A percentile compares a stretch with the other conserved stretches of the same genome.
Conservation (phyloP, 2,797 vertebrate genomes). For the Martes flavigula region DNA sequence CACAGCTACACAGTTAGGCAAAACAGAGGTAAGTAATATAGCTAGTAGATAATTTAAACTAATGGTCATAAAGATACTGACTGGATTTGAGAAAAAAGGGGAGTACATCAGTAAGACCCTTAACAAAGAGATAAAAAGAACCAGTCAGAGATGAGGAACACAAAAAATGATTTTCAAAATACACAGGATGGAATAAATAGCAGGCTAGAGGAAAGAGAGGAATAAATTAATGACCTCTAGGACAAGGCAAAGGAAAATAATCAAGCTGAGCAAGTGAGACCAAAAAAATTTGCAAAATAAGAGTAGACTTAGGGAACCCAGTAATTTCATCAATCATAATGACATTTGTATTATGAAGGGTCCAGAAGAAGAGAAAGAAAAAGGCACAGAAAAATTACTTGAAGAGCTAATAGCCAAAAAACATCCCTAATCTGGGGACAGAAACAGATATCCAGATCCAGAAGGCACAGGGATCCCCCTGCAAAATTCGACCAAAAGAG, state of each 20-base stretch:
- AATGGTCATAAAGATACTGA: not conserved
- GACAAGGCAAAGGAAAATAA: not conserved
- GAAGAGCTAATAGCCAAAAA: not conserved
- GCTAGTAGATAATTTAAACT: not conserved
- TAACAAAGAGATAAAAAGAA: not conserved
- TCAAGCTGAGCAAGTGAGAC: not conserved
- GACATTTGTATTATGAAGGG: not conserved
- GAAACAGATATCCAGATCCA: not conserved
- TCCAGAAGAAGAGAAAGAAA: not conserved
- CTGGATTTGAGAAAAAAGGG: not conserved
- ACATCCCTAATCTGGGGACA: not conserved
- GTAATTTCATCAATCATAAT: not conserved
- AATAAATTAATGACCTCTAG: not conserved
- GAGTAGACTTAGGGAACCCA: not conserved
- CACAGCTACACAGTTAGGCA: not conserved
- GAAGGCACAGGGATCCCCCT: not conserved
- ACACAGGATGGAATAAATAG: not conserved
- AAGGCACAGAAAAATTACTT: not conserved
- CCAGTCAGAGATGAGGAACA: not conserved
- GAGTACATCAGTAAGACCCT: not conserved
- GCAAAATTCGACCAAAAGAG: not conserved
- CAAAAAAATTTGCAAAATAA: not conserved
- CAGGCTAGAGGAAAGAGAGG: not conserved
- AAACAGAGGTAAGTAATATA: not conserved
- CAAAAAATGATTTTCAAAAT: not conserved